Percentiles rank a stretch among this genome's conserved stretches.
phyloP scores from a whole-genome alignment of 2,797 vertebrate genomes.

The Craterocephalus amniculus region DNA sequence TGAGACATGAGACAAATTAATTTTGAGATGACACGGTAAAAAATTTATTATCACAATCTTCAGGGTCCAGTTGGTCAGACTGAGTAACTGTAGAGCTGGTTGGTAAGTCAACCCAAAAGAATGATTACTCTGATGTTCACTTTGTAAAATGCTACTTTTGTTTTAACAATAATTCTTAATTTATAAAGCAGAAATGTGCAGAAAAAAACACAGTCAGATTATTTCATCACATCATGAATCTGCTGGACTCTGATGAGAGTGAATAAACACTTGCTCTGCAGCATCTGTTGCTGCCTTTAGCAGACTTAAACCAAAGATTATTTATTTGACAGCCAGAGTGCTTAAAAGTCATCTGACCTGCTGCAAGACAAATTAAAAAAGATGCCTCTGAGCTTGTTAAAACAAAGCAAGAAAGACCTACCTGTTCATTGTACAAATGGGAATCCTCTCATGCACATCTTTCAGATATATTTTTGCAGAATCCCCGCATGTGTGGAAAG shows the following conservation, averaged over 20 bases:
- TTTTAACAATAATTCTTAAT: neutral
- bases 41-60: neutral
- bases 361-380: slow-evolving; percentile 60
- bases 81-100: neutral
- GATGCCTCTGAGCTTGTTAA: slow-evolving; percentile 63
- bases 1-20: slow-evolving; percentile 11
- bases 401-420: slow-evolving; percentile 64
- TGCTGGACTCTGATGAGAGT: slow-evolving; percentile 8
- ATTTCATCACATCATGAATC: slow-evolving; percentile 4
- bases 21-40: slow-evolving; percentile 4
- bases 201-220: neutral
- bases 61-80: neutral
- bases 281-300: slow-evolving; percentile 46
- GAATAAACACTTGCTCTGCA: slow-evolving; percentile 16
- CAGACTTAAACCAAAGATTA: slow-evolving; percentile 37
- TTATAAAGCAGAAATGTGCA: slow-evolving; percentile 9
- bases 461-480: slow-evolving; percentile 71
- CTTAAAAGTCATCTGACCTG: slow-evolving; percentile 66
- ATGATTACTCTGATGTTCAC: neutral
- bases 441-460: slow-evolving; percentile 72
- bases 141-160: neutral
- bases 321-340: slow-evolving; percentile 54
- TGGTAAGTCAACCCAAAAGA: neutral
- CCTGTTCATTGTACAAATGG: slow-evolving; percentile 68
- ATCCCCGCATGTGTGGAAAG: slow-evolving; percentile 76